phyloP scores from a whole-genome alignment of 2,888 invertebrate genomes.

The Prosopocoilus inquinatus region DNA sequence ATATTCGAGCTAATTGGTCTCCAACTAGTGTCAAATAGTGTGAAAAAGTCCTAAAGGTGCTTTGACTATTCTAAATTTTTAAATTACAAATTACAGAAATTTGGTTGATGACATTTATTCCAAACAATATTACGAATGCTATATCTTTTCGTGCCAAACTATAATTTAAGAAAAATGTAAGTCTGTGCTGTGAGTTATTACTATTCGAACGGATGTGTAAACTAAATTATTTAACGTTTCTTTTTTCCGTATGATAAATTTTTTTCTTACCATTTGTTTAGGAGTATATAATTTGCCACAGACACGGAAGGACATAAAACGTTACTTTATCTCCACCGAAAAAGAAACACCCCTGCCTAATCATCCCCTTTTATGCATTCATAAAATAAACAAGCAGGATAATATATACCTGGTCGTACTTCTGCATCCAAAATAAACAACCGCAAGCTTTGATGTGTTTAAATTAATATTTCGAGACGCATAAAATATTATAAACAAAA shows the following conservation, averaged over 20 bases:
- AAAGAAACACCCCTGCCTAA: constrained; percentile 1
- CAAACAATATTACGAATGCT: no score
- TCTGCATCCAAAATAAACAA: constrained; percentile 5
- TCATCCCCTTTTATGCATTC: constrained; percentile 6
- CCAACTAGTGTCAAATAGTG: no score
- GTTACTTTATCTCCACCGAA: neutral
- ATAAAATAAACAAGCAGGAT: constrained; percentile 8
- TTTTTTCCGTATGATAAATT: neutral
- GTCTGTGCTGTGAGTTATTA: no score
- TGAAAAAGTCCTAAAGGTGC: no score
- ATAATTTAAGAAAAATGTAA: no score
- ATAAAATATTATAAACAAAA: constrained; percentile 15
- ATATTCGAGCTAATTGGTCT: no score
- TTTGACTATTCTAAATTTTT: no score
- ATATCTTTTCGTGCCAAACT: no score
- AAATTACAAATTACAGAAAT: no score
- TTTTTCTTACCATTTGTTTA: constrained; percentile 9
- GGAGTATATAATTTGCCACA: constrained; percentile 1
- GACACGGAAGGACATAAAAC: constrained; percentile 4
- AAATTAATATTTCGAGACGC: constrained; percentile 6
- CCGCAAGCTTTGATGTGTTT: constrained; percentile 5
- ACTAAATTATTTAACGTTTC: no score
- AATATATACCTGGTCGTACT: constrained; percentile 13
- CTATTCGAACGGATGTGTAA: no score
- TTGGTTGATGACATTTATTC: no score